Evolutionary conservation across 2,113 vertebrate species (phyloP).

Genomic region (Jaculus jaculus): DNA sequence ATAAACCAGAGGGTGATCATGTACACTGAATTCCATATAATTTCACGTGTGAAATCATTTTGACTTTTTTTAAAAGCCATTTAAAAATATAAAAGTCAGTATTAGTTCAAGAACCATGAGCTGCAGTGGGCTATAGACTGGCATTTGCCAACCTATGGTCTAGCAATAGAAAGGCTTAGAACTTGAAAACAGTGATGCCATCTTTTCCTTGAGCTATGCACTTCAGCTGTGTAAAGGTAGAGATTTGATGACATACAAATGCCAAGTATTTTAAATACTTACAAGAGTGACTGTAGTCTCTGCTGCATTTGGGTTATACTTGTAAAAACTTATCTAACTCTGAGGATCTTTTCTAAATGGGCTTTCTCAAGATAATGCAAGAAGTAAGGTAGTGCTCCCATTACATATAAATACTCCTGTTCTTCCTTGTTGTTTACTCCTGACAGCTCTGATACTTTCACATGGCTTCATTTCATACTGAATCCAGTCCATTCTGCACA

Average conservation of each 20-base stretch:
- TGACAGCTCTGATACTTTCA: neutral
- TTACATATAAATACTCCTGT: neutral
- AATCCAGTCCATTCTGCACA: neutral
- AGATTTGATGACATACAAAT: neutral
- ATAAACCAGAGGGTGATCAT: neutral
- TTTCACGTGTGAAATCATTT: neutral
- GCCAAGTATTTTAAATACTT: neutral
- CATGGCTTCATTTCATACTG: neutral
- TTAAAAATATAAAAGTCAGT: constrained; percentile 10
- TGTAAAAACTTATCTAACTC: neutral
- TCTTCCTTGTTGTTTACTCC: neutral
- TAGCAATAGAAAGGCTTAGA: neutral
- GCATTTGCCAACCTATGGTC: neutral
- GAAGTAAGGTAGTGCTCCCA: neutral
- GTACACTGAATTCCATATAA: neutral
- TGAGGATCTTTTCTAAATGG: constrained; percentile 3
- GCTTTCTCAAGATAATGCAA: constrained; percentile 1
- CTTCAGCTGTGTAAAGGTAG: neutral
- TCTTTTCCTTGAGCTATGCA: neutral
- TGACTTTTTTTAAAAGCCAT: neutral
- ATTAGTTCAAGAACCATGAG: neutral
- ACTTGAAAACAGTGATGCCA: neutral
- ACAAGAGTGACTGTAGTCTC: neutral
- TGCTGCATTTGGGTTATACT: neutral
- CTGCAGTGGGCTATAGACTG: neutral